Conservation (phyloP, 2,113 vertebrate species). For the Python bivittatus region DNA sequence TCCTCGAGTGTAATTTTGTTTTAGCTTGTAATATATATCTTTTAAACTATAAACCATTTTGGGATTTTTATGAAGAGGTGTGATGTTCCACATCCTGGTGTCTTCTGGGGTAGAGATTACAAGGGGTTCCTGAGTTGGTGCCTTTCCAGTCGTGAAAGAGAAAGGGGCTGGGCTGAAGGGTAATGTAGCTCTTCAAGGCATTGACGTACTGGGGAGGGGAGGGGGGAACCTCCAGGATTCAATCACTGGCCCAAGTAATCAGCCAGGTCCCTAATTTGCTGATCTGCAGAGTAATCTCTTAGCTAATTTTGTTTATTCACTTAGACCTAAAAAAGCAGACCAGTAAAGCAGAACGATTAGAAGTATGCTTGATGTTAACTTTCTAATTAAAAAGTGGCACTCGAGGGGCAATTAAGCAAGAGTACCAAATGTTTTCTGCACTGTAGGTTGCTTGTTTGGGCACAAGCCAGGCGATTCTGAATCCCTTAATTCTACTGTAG, state of each 20-base stretch:
- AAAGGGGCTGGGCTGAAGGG: too few species aligned
- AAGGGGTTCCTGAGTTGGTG: too few species aligned
- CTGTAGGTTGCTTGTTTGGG: background rate
- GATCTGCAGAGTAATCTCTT: background rate
- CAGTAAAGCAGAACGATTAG: background rate
- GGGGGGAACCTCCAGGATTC: background rate
- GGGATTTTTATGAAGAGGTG: too few species aligned
- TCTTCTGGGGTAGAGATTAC: too few species aligned
- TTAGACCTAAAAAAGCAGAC: background rate
- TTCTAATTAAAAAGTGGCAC: slow-evolving; percentile 4
- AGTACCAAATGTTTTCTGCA: background rate
- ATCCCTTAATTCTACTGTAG: background rate
- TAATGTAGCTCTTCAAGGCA: too few species aligned
- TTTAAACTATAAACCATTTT: too few species aligned
- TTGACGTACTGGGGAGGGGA: background rate
- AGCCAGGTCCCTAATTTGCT: too few species aligned
- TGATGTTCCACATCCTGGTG: too few species aligned
- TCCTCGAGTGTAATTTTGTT: too few species aligned
- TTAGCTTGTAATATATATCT: too few species aligned
- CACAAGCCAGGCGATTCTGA: background rate
- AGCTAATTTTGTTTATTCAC: background rate
- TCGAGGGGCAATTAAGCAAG: background rate
- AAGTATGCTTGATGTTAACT: background rate
- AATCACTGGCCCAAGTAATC: too few species aligned
- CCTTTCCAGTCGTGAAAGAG: too few species aligned